Base-by-base conservation (phyloP, 1,140 invertebrate species). In the Zaprionus taronus region DNA sequence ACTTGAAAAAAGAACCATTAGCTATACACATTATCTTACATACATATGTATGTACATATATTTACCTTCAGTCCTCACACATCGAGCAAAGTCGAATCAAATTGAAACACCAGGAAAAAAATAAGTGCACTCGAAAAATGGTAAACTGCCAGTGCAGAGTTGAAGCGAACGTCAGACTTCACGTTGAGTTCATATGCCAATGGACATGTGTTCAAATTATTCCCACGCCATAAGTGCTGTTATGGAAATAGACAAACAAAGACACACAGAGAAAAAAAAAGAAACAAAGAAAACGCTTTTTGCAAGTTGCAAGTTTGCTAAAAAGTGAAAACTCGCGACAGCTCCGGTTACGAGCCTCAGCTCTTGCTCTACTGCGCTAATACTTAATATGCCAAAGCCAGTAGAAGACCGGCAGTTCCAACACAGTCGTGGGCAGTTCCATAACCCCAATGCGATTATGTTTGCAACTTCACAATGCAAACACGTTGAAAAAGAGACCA, bases 161-260 rank as follows among this genome's bases (percentile, higher is more conserved):
- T 2, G 24, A 28, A n/a, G 5, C 22, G 28, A 15, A 67, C 17
- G 17, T 36, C 20, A 51, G 47, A 24, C 47, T 22, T 22, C 20
- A 26, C 57, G 55, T 65, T 72, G 57, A 28, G 69, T 72, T 64
- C 61, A 72, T 72, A 72, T 26, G 26, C 15, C 22, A 56, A 56
- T 26, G n/a, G n/a, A 63, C 22, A 55, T 55, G 41, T 22, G 44
- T 61, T 44, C 22, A 66, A 26, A 67, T 74, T 53, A 70, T 80
- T 80, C 79, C 79, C 79, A 80, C 79, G 79, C 75, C 57, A 78
- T 78, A 69, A 77, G 63, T 77, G 67, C 75, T 69, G 75, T 72
- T 72, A 69, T 63, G 65, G 49, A 72, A 77, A 80, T 72, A 77
- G 65, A 58, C 58, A 77, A 68, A 73, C 65, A 73, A 73, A 77